Percentiles rank a stretch among this genome's conserved stretches.
Conservation (phyloP, 2,113 vertebrate genomes). For the Thunnus thynnus region DNA sequence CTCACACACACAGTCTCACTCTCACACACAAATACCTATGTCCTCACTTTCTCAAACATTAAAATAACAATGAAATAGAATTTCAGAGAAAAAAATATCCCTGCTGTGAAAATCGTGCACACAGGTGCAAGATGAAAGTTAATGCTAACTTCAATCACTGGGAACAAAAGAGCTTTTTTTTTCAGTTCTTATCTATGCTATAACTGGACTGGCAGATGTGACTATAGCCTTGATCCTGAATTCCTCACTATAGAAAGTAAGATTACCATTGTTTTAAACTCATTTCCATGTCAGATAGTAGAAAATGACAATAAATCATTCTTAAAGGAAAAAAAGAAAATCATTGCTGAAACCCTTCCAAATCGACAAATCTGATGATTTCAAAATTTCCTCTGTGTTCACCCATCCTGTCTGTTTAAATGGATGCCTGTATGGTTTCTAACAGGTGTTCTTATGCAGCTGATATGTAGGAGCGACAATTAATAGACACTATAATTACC, state of each 20-base stretch:
- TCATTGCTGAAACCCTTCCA: constrained; percentile 6
- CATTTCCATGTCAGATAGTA: constrained; percentile 13
- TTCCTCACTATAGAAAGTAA: constrained; percentile 48
- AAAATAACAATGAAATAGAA: constrained; percentile 32
- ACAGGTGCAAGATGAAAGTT: constrained; percentile 59
- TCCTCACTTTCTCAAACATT: constrained; percentile 36
- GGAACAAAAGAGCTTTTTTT: constrained; percentile 31
- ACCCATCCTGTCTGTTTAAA: constrained; percentile 2
- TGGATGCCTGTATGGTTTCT: not conserved
- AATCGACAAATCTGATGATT: constrained; percentile 30
- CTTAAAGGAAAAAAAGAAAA: constrained; percentile 19
- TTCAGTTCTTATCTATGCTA: constrained; percentile 31
- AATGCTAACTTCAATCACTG: constrained; percentile 31
- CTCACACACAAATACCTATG: constrained; percentile 48
- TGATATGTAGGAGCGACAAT: not conserved
- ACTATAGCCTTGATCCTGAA: constrained; percentile 43
- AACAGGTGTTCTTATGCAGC: constrained; percentile 4
- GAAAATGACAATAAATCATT: constrained; percentile 37
- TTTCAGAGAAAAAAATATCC: constrained; percentile 9
- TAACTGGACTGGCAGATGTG: constrained; percentile 48
- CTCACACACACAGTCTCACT: constrained; percentile 46
- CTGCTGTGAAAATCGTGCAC: constrained; percentile 15
- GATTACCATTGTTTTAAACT: constrained; percentile 22
- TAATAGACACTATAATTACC: constrained; percentile 4
- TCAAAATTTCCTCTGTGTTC: not conserved